Percentiles rank a stretch among this genome's conserved stretches.
phyloP scores from a whole-genome alignment of 1,140 invertebrate genomes.

The Solenopsis invicta region DNA sequence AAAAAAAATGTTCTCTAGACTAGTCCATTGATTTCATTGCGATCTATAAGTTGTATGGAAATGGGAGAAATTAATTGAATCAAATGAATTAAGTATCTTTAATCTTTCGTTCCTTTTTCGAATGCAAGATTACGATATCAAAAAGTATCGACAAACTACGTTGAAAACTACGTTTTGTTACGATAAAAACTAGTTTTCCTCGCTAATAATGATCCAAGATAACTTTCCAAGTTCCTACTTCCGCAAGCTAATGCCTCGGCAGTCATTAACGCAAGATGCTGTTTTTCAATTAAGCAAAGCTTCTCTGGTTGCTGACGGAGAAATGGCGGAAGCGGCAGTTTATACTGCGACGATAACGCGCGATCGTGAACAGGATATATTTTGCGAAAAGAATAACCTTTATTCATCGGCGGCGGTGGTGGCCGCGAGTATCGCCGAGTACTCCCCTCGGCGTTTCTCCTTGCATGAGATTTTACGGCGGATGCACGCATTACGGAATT shows the following conservation, averaged over 20 bases:
- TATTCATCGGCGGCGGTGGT: neutral
- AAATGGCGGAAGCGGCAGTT: constrained; percentile 31
- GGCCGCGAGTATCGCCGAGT: neutral
- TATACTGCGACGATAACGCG: constrained; percentile 12
- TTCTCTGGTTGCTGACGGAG: neutral
- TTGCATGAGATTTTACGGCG: constrained; percentile 71
- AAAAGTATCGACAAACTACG: too few relatives aligned
- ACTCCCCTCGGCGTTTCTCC: constrained; percentile 39
- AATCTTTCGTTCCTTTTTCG: neutral
- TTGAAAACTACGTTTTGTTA: too few relatives aligned
- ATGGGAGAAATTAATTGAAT: neutral
- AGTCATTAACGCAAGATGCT: constrained; percentile 22
- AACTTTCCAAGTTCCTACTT: constrained; percentile 45
- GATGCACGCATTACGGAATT: constrained; percentile 72
- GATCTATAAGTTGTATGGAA: neutral
- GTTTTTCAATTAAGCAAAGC: constrained; percentile 37
- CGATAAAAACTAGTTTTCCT: neutral
- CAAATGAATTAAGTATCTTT: neutral
- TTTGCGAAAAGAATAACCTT: constrained; percentile 61
- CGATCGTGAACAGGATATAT: constrained; percentile 68
- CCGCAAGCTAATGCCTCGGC: neutral
- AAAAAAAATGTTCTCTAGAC: neutral
- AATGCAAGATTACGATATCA: neutral
- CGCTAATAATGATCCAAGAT: neutral
- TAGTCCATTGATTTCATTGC: neutral